phyloP scores from a whole-genome alignment of 2,888 invertebrate genomes.

The Apeira syringaria region DNA sequence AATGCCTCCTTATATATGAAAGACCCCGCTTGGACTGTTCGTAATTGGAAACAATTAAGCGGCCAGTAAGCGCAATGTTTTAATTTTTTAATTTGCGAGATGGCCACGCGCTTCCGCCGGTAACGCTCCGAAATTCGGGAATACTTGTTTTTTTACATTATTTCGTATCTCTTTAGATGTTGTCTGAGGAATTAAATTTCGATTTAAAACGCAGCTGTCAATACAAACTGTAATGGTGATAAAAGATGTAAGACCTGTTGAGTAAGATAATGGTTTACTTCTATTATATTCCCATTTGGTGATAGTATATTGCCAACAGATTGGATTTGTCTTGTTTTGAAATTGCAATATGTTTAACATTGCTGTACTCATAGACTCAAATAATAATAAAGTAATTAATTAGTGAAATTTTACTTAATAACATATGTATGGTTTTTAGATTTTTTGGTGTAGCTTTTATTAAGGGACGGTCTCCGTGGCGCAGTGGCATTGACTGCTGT shows the following conservation, averaged over 20 bases:
- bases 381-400: too few relatives aligned
- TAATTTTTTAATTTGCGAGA: slow-evolving; percentile 73
- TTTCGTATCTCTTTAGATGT: slow-evolving; percentile 1
- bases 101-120: slow-evolving; percentile 59
- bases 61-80: slow-evolving; percentile 71
- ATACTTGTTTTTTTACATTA: neutral
- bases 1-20: slow-evolving; percentile 73
- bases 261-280: slow-evolving; percentile 39
- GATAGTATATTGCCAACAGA: slow-evolving; percentile 40
- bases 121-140: slow-evolving; percentile 29
- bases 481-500: too few relatives aligned
- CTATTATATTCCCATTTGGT: slow-evolving; percentile 49
- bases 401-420: too few relatives aligned
- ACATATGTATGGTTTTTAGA: too few relatives aligned
- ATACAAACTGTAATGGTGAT: slow-evolving; percentile 42
- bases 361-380: too few relatives aligned
- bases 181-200: slow-evolving; percentile 9
- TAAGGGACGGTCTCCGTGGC: too few relatives aligned
- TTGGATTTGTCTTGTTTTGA: slow-evolving; percentile 40
- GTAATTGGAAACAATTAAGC: slow-evolving; percentile 82
- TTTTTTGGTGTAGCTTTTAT: too few relatives aligned
- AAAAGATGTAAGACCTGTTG: slow-evolving; percentile 44
- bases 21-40: slow-evolving; percentile 64
- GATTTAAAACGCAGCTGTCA: slow-evolving; percentile 34
- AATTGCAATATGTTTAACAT: slow-evolving; percentile 29